phyloP scores from a whole-genome alignment of 2,113 vertebrate genomes.

The Sigmodon hispidus region DNA sequence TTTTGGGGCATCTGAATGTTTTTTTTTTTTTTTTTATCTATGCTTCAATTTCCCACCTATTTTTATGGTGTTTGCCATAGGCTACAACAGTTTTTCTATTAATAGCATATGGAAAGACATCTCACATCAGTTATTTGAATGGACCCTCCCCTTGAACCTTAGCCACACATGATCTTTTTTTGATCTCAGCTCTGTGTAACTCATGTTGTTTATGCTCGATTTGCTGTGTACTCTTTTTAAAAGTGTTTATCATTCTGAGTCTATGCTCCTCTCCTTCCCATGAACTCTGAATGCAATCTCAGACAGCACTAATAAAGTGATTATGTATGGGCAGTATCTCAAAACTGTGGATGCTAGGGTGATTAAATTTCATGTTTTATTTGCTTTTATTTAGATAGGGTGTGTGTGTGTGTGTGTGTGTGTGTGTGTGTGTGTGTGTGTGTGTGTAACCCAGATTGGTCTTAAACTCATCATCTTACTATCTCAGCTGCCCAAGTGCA shows the following conservation, averaged over 20 bases:
- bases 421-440: neutral
- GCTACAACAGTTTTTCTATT: too few species aligned
- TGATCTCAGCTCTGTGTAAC: constrained; percentile 2
- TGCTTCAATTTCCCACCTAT: too few species aligned
- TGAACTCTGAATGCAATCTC: neutral
- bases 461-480: neutral
- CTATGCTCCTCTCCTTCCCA: neutral
- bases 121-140: too few species aligned
- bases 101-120: too few species aligned
- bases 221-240: neutral
- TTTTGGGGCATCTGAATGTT: too few species aligned
- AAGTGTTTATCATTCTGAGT: neutral
- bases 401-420: neutral
- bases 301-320: neutral
- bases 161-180: neutral
- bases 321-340: neutral
- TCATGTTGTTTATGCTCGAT: neutral
- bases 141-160: constrained; percentile 14
- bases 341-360: neutral
- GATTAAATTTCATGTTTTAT: neutral
- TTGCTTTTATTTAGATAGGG: neutral
- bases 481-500: neutral
- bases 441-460: neutral
- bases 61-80: too few species aligned
- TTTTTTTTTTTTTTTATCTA: too few species aligned